Conservation (phyloP, 1,140 invertebrate genomes). For the Lamellibrachia luymesi region DNA sequence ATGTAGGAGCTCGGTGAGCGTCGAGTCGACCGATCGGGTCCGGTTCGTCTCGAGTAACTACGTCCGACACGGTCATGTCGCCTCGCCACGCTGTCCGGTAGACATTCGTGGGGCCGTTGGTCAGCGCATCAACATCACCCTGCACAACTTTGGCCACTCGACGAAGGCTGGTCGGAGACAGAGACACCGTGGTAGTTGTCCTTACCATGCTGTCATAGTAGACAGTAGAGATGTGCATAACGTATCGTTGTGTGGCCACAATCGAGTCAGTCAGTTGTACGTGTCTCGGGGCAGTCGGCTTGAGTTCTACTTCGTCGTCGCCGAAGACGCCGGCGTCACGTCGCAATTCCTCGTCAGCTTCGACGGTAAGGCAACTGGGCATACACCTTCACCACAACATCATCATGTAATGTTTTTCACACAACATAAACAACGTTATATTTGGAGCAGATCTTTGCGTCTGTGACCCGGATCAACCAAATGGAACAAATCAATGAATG, state of each 20-base stretch:
- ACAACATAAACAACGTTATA: too few species aligned
- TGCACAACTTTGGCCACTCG: neutral
- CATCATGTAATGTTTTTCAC: too few species aligned
- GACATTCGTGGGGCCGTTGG: neutral
- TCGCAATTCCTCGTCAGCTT: neutral
- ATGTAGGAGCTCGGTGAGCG: neutral
- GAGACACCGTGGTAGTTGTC: neutral
- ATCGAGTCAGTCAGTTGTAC: neutral
- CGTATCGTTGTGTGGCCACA: neutral
- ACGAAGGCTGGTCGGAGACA: neutral
- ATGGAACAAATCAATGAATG: too few species aligned
- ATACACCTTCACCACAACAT: neutral
- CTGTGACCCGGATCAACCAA: too few species aligned
- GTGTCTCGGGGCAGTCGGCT: neutral
- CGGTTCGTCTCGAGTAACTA: neutral
- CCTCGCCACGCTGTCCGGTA: neutral
- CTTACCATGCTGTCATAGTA: neutral
- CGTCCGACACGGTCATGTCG: neutral
- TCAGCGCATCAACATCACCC: slow-evolving; percentile 12
- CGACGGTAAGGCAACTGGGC: neutral
- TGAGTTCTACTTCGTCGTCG: neutral
- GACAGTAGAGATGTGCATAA: neutral
- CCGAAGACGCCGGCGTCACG: neutral
- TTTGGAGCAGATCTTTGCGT: too few species aligned
- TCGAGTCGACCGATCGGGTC: neutral